phyloP scores from a whole-genome alignment of 2,888 invertebrate species.

The Trachelus iudaicus region DNA sequence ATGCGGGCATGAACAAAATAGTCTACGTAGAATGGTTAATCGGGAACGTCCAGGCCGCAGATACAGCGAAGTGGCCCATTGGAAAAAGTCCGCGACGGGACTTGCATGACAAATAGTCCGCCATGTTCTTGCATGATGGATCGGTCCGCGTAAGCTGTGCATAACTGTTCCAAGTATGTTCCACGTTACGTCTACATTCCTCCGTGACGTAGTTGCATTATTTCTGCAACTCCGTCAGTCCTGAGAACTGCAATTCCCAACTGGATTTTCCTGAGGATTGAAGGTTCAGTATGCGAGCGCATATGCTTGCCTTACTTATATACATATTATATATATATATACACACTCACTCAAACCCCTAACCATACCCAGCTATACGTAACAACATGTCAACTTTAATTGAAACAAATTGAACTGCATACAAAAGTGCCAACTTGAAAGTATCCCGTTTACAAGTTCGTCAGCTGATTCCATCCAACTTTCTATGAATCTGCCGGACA shows the following conservation, averaged over 20 bases:
- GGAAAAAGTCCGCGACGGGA: conserved; percentile 26
- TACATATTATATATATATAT: too few species aligned
- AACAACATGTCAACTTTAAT: too few species aligned
- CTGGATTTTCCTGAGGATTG: not conserved
- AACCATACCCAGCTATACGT: too few species aligned
- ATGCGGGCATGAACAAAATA: not conserved
- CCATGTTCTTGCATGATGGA: not conserved
- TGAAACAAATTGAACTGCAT: too few species aligned
- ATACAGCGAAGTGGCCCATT: conserved; percentile 3
- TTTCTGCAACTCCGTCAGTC: not conserved
- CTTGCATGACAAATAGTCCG: conserved; percentile 27
- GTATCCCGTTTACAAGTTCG: too few species aligned
- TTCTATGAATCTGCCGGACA: too few species aligned
- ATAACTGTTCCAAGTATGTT: not conserved
- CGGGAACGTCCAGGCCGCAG: not conserved
- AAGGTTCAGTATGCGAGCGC: not conserved
- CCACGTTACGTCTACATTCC: not conserved
- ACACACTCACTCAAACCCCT: too few species aligned
- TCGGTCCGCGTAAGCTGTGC: not conserved
- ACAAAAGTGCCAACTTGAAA: too few species aligned
- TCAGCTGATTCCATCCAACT: too few species aligned
- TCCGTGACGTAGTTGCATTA: not conserved
- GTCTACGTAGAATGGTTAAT: not conserved
- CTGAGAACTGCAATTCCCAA: not conserved
- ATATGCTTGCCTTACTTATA: too few species aligned